phyloP scores from a whole-genome alignment of 2,888 invertebrate species.

The Leptinotarsa juncta region DNA sequence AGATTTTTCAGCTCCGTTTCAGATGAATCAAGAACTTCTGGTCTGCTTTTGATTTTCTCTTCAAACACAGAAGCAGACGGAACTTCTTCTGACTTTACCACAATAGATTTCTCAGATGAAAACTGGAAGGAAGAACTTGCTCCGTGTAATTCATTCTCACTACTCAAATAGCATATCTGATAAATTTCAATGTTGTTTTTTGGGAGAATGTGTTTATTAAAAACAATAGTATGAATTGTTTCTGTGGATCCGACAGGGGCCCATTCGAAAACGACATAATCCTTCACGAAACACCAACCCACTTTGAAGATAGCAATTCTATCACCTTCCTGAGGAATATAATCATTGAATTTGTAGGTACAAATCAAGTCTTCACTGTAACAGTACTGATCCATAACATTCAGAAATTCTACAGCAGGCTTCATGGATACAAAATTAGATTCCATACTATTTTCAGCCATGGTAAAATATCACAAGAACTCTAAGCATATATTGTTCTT shows the following conservation, averaged over 20 bases:
- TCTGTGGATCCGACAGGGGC: constrained; percentile 44
- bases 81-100: constrained; percentile 30
- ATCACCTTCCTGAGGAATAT: constrained; percentile 59
- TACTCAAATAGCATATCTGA: constrained; percentile 62
- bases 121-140: constrained; percentile 62
- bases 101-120: constrained; percentile 29
- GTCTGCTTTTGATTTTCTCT: constrained; percentile 16
- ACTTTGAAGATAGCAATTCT: constrained; percentile 61
- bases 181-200: constrained; percentile 57
- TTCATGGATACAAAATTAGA: constrained; percentile 47
- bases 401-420: constrained; percentile 53
- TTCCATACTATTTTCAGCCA: constrained; percentile 38
- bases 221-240: constrained; percentile 48
- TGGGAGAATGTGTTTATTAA: constrained; percentile 58
- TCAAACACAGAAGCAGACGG: constrained; percentile 10
- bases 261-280: constrained; percentile 62
- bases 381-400: constrained; percentile 57
- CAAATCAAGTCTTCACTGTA: constrained; percentile 57
- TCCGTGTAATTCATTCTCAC: constrained; percentile 60
- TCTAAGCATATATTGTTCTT: too few species aligned
- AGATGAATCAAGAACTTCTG: constrained; percentile 3
- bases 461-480: constrained; percentile 8
- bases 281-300: constrained; percentile 62
- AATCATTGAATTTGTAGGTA: constrained; percentile 55
- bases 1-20: constrained; percentile 49